phyloP scores from a whole-genome alignment of 2,113 vertebrate species.

The Xiphias gladius region DNA sequence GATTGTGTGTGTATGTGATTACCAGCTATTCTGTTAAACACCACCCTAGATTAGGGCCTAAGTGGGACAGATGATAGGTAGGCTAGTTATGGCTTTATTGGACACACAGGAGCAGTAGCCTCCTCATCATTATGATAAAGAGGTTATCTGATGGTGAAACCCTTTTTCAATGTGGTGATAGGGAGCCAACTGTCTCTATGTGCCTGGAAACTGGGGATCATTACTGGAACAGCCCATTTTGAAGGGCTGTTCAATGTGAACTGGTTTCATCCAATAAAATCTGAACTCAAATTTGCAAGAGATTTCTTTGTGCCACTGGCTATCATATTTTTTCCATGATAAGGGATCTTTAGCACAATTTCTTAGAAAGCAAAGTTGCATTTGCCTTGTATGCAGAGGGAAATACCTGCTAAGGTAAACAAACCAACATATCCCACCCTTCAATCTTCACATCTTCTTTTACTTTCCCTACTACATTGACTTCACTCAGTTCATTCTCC shows the following conservation, averaged over 20 bases:
- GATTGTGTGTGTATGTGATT: neutral
- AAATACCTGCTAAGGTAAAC: slow-evolving; percentile 40
- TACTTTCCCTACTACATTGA: slow-evolving; percentile 20
- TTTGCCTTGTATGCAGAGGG: slow-evolving; percentile 11
- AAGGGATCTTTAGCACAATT: slow-evolving; percentile 18
- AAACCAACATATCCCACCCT: slow-evolving; percentile 9
- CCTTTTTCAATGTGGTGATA: slow-evolving; percentile 49
- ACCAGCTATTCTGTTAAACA: slow-evolving; percentile 37
- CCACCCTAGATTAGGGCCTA: slow-evolving; percentile 50
- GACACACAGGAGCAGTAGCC: slow-evolving; percentile 75
- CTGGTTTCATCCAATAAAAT: slow-evolving; percentile 15
- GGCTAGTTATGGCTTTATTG: slow-evolving; percentile 70
- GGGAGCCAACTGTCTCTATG: slow-evolving; percentile 21
- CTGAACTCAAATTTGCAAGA: slow-evolving; percentile 11
- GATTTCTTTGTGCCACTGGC: slow-evolving; percentile 13
- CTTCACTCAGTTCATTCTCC: slow-evolving; percentile 20
- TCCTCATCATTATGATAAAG: slow-evolving; percentile 71
- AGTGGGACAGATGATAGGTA: slow-evolving; percentile 59
- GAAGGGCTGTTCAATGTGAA: slow-evolving; percentile 46
- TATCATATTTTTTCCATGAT: slow-evolving; percentile 1
- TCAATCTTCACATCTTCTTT: slow-evolving; percentile 27
- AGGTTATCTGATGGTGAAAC: slow-evolving; percentile 71
- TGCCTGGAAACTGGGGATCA: slow-evolving; percentile 36
- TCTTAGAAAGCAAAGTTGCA: slow-evolving; percentile 13
- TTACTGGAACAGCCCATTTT: slow-evolving; percentile 18